Percentiles rank a stretch among this genome's conserved stretches.
Evolutionary conservation across 2,888 invertebrate genomes (phyloP).

Genomic region (Acrobasis consociella): DNA sequence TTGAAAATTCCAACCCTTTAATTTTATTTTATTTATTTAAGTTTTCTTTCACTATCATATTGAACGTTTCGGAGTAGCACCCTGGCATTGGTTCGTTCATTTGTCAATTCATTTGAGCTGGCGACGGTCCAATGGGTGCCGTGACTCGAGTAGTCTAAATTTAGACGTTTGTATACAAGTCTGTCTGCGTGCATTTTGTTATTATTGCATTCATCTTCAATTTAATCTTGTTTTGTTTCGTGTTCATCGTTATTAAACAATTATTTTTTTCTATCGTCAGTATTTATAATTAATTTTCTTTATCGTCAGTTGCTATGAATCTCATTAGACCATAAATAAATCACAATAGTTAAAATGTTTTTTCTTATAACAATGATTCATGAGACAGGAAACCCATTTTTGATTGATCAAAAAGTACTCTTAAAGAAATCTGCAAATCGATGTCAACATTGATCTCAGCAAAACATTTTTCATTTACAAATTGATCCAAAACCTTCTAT

Average conservation of each 20-base stretch:
- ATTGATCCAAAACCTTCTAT: too few species aligned
- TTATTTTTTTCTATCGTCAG: not conserved
- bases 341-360: too few species aligned
- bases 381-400: too few species aligned
- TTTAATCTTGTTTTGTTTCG: not conserved
- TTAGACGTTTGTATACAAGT: constrained; percentile 22
- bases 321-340: too few species aligned
- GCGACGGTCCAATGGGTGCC: constrained; percentile 30
- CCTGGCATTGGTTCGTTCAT: constrained; percentile 26
- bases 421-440: too few species aligned
- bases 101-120: constrained; percentile 37
- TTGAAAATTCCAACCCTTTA: too few species aligned
- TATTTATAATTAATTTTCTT: not conserved
- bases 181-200: not conserved
- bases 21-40: not conserved
- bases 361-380: too few species aligned
- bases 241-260: not conserved
- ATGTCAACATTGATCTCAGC: too few species aligned
- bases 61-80: not conserved
- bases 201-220: not conserved
- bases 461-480: too few species aligned
- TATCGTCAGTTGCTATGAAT: too few species aligned
- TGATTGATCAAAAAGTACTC: too few species aligned
- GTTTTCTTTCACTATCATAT: not conserved
- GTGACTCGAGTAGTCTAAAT: constrained; percentile 27